phyloP scores from a whole-genome alignment of 2,113 vertebrate species.

The Tragelaphus scriptus region DNA sequence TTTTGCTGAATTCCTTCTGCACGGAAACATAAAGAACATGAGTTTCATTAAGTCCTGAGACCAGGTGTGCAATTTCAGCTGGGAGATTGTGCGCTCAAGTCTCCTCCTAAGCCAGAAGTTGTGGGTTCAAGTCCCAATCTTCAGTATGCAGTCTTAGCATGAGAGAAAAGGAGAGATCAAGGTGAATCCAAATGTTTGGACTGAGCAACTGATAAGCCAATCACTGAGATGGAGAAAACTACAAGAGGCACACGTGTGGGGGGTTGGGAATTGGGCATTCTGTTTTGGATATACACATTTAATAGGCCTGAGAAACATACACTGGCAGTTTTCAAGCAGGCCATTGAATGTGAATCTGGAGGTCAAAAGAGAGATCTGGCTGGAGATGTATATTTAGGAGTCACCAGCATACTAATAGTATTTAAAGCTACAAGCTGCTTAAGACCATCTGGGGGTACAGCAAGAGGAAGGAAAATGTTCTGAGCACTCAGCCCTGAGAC shows the following conservation, averaged over 20 bases:
- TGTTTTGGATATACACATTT: background rate
- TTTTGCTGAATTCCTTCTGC: background rate
- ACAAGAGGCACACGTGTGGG: background rate
- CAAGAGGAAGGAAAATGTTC: background rate
- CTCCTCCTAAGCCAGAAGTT: constrained; percentile 78
- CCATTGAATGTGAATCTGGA: background rate
- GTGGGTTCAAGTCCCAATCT: constrained; percentile 81
- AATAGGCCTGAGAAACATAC: background rate
- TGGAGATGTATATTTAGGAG: background rate
- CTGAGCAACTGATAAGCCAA: background rate
- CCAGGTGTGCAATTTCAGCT: background rate
- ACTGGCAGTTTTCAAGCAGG: background rate
- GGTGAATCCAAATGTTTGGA: background rate
- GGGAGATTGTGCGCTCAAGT: background rate
- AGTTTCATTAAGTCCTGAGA: background rate
- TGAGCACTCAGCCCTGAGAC: background rate
- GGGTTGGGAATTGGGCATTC: background rate
- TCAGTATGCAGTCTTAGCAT: background rate
- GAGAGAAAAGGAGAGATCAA: background rate
- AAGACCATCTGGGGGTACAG: background rate
- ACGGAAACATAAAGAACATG: background rate
- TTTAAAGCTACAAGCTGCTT: background rate
- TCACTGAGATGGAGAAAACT: background rate
- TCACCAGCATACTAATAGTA: background rate
- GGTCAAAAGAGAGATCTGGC: background rate